phyloP scores from a whole-genome alignment of 1,140 invertebrate species.

The Drosophila teissieri region DNA sequence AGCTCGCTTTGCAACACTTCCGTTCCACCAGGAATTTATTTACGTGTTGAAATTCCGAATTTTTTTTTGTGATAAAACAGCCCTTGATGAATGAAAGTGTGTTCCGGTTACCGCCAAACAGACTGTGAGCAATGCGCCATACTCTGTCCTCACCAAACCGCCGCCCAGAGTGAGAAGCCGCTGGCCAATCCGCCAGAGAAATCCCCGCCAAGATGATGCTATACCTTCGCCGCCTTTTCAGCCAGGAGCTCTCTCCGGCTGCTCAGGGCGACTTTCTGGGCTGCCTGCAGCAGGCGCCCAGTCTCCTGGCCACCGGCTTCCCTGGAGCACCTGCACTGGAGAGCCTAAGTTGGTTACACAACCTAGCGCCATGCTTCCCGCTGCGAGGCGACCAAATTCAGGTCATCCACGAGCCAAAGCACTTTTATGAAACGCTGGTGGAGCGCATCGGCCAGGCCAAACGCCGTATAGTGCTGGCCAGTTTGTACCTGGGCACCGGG shows the following conservation, averaged over 20 bases:
- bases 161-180: constrained; percentile 4
- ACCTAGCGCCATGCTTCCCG: constrained; percentile 89
- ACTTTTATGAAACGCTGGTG: constrained; percentile 91
- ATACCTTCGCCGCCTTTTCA: constrained; percentile 77
- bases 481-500: constrained; percentile 97
- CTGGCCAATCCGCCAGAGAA: background rate
- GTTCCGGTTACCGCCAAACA: background rate
- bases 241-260: constrained; percentile 65
- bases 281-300: constrained; percentile 64
- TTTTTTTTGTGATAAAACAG: background rate
- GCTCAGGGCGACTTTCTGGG: constrained; percentile 64
- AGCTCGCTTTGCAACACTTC: constrained; percentile 3
- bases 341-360: constrained; percentile 88
- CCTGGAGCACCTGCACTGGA: constrained; percentile 63
- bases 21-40: constrained; percentile 5
- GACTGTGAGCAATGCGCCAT: constrained; percentile 30
- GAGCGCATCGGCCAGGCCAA: constrained; percentile 89
- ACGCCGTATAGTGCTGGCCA: constrained; percentile 93
- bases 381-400: constrained; percentile 89
- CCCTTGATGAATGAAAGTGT: constrained; percentile 39
- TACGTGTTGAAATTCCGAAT: constrained; percentile 20
- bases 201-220: constrained; percentile 46
- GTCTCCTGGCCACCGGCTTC: constrained; percentile 49
- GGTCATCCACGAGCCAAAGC: constrained; percentile 90
- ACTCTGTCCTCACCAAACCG: background rate